A percentile compares a stretch with the other conserved stretches of the same genome.
These are phyloP conservation scores for Morphnarchus princeps DNA, from an alignment of 2,113 vertebrate genomes.

Conservation along the genomic window DNA sequence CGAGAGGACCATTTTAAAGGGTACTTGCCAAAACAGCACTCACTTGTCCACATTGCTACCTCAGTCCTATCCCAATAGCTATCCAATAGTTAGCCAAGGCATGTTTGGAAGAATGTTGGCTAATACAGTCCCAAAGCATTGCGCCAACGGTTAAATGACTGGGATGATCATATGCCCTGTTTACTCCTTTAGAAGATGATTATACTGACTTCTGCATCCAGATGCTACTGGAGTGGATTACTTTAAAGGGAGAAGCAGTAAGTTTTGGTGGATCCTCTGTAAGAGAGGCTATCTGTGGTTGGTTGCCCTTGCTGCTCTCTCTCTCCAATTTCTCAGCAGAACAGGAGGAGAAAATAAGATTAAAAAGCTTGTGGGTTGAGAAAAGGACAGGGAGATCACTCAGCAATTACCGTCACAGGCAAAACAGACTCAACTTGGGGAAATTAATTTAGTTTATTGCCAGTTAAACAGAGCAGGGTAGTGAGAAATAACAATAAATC, in stretches of 20 bases:
- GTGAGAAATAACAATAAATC: too few relatives aligned
- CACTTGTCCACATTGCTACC: neutral
- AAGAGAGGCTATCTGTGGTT: neutral
- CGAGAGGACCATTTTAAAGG: neutral
- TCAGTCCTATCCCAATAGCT: neutral
- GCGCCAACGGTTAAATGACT: neutral
- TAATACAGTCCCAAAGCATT: neutral
- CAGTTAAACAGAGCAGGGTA: too few relatives aligned
- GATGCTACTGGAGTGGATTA: neutral
- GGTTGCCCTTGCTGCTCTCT: neutral
- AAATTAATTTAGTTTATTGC: too few relatives aligned
- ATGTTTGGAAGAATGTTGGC: neutral
- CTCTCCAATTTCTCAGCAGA: neutral
- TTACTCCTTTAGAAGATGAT: neutral
- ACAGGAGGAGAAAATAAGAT: neutral
- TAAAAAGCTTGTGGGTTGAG: neutral
- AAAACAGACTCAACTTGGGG: too few relatives aligned
- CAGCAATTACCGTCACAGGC: too few relatives aligned
- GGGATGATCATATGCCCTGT: neutral
- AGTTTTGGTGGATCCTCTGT: neutral
- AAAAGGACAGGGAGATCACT: too few relatives aligned
- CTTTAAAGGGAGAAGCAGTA: neutral
- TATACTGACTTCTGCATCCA: neutral
- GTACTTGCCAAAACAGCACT: neutral
- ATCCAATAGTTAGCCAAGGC: neutral